Base-by-base conservation (phyloP, 2,797 vertebrate species). In the Chelonia mydas region DNA sequence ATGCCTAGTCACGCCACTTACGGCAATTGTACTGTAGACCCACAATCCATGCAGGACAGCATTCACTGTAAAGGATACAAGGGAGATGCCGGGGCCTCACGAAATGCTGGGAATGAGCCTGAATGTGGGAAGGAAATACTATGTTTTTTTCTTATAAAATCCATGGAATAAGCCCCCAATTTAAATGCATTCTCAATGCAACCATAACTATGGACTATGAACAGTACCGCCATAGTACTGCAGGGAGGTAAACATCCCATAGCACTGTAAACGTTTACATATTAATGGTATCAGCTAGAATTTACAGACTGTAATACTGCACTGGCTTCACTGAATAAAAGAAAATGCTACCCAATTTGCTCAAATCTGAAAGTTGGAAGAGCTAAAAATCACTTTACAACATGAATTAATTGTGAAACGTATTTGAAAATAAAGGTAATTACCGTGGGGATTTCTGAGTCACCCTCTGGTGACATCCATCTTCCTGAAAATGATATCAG, bases 361-460 rank as follows among this genome's bases (percentile, higher is more conserved):
- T 83, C 47, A 86, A 93, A 91, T 25, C 78, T 37, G 3, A 83
- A 92, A 91, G 50, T 21, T 83, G 21, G 31, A 90, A 90, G 91
- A 92, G 28, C 50, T 93, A 79, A 89, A 37, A 21, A n/a, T 84
- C 54, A 8, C 83, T 79, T 90, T 86, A 88, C 50, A 87, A 37
- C 9, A 92, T 3, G 28, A 93, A 84, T 79, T 86, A 93, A 88
- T 2, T 84, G 68, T 90, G 33, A 92, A 90, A 94, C 17, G n/a
- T 89, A 81, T 94, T 88, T 86, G 50, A 91, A 94, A 92, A 94
- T 53, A 92, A 87, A 92, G 45, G 59, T 51, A 96, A 92, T 83
- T 83, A 78, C 61, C 93, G 25, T n/a, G 82, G 68, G 65, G 55
- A 88, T 87, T 97, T 95, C 79, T 65, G 27, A 92, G 11, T 89